phyloP scores from a whole-genome alignment of 2,113 vertebrate species.

The Aptenodytes forsteri region DNA sequence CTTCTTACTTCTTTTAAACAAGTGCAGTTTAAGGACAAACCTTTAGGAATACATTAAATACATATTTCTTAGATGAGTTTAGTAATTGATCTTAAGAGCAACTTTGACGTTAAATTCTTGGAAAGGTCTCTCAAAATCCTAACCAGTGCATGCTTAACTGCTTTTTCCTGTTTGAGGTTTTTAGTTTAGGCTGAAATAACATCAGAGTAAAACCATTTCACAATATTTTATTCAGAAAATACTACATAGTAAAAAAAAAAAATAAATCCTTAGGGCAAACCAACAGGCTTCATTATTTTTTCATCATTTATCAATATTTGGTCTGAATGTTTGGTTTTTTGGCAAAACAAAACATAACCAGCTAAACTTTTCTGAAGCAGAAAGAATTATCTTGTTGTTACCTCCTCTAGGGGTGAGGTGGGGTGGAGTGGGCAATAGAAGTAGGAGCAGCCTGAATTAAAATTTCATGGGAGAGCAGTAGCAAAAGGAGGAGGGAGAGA shows the following conservation, averaged over 20 bases:
- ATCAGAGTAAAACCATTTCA: background rate
- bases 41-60: background rate
- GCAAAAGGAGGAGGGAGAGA: background rate
- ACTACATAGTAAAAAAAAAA: background rate
- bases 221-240: background rate
- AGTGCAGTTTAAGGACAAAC: background rate
- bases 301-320: background rate
- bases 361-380: background rate
- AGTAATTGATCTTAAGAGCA: background rate
- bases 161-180: background rate
- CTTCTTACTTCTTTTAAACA: background rate
- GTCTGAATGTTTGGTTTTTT: background rate
- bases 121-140: background rate
- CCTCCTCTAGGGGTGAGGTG: background rate
- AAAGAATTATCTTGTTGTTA: background rate
- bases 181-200: background rate
- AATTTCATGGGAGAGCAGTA: background rate
- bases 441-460: background rate
- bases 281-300: background rate
- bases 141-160: background rate
- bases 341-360: background rate
- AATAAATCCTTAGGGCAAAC: background rate
- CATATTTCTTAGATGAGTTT: background rate
- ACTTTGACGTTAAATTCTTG: background rate
- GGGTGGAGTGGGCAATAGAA: rapidly evolving